A percentile compares a stretch with the other conserved stretches of the same genome.
Conservation (phyloP, 2,113 vertebrate species). For the Suncus etruscus region DNA sequence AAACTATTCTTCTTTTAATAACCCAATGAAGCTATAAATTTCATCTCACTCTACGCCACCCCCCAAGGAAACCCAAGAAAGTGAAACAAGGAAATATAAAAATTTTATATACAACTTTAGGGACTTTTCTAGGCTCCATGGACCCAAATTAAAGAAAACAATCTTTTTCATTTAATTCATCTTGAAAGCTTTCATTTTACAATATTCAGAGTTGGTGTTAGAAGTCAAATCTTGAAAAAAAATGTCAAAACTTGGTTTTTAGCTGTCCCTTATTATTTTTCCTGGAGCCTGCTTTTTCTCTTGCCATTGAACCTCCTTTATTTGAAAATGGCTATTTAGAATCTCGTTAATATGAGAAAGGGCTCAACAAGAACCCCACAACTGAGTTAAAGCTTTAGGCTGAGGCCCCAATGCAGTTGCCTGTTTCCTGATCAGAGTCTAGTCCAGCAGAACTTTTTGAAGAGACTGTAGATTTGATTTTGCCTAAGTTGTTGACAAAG, state of each 20-base stretch:
- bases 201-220: neutral
- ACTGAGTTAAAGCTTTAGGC: neutral
- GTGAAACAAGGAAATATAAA: neutral
- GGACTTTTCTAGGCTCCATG: neutral
- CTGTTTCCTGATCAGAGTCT: neutral
- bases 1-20: constrained; percentile 31
- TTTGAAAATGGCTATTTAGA: constrained; percentile 45
- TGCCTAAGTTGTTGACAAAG: constrained; percentile 27
- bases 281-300: constrained; percentile 5
- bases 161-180: neutral
- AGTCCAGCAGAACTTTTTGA: neutral
- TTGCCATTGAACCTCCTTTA: neutral
- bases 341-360: constrained; percentile 31
- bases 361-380: neutral
- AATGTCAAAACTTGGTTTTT: constrained; percentile 21
- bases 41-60: neutral
- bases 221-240: neutral
- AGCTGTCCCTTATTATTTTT: neutral
- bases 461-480: neutral
- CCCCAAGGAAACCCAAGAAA: neutral
- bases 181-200: constrained; percentile 5
- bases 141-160: neutral
- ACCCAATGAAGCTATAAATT: constrained; percentile 1
- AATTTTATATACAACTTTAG: constrained; percentile 41
- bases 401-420: neutral